Base-by-base conservation (phyloP, 2,113 vertebrate species). In the Oophaga pumilio region DNA sequence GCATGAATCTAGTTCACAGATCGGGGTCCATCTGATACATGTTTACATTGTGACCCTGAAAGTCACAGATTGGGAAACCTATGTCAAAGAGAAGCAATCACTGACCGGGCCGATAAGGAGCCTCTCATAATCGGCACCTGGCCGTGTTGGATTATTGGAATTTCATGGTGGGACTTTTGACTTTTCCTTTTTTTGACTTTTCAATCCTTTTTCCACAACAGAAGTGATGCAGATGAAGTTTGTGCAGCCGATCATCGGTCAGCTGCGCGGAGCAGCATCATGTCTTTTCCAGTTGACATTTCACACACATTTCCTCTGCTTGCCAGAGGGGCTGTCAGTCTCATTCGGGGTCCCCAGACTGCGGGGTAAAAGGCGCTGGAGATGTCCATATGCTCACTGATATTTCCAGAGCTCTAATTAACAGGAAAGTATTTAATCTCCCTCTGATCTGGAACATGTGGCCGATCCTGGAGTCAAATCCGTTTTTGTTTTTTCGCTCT, bases 371-470 rank as follows among this genome's bases (percentile, higher is more conserved):
- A 6, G 0, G 82, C 93, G 93, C 91, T 91, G 88, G 88, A 85
- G 90, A 90, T 82, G 87, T 4, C 68, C 82, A 77, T 90, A 94
- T 93, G 94, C 93, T 95, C 94, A 92, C 92, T 95, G 94, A 90
- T 95, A 95, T 95, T 95, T 95, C 91, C 88, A 90, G 91, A 88
- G 89, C 90, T 71, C 90, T 93, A 92, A 92, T 94, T 94, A 94
- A 92, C 18, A 2, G 88, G 86, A 89, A 92, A 91, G 92, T 92
- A 88, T 84, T 83, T 83, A 83, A 83, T 88, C 86, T 83, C 14
- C 69, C 71, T 76, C 43, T 52, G 50, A 86, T 86, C 76, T 53
- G 60, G 66, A 80, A 69, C 33, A 83, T 81, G 85, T 26, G n/a
- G 69, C 82, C 14, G 3, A 18, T 66, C 62, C 60, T 68, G 33